A percentile compares a stretch with the other conserved stretches of the same genome.
These are phyloP conservation scores for Sycophila texana DNA, from an alignment of 2,888 invertebrate genomes.

Conservation along the genomic window DNA sequence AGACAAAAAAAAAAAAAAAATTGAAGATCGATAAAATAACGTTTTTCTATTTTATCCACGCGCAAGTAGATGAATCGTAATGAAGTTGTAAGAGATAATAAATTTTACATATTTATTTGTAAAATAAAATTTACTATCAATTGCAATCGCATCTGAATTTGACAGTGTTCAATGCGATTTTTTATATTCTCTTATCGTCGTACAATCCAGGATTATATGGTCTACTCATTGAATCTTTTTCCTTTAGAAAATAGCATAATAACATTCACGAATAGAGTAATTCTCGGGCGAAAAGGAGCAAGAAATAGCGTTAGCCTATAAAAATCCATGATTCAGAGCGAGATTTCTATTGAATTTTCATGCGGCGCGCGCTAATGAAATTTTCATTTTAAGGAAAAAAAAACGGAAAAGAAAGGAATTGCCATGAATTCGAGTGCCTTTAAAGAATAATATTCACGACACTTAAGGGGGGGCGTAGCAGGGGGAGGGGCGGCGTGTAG, in stretches of 20 bases:
- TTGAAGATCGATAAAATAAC: neutral
- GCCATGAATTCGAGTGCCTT: slow-evolving; percentile 36
- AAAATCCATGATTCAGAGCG: slow-evolving; percentile 24
- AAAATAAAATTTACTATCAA: too few relatives aligned
- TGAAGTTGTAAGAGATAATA: too few relatives aligned
- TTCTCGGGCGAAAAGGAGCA: too few relatives aligned
- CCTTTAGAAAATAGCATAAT: too few relatives aligned
- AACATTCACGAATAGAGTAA: too few relatives aligned
- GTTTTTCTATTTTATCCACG: neutral
- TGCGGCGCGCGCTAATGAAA: slow-evolving; percentile 42
- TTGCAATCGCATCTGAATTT: too few relatives aligned
- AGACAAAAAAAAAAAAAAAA: neutral
- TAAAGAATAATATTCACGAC: slow-evolving; percentile 53
- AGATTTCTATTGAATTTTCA: slow-evolving; percentile 49
- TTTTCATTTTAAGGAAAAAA: slow-evolving; percentile 31
- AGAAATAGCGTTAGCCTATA: neutral
- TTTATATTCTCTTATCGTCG: too few relatives aligned
- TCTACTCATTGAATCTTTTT: too few relatives aligned
- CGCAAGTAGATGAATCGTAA: too few relatives aligned
- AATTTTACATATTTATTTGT: too few relatives aligned
- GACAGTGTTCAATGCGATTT: too few relatives aligned
- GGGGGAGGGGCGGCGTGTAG: neutral
- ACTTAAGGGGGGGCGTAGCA: slow-evolving; percentile 19
- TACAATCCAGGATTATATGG: too few relatives aligned
- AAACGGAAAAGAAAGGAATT: slow-evolving; percentile 7